Evolutionary conservation across 1,140 invertebrate genomes (phyloP), one percentile per base, ranked within the genome.

Genomic region (Ips typographus): DNA sequence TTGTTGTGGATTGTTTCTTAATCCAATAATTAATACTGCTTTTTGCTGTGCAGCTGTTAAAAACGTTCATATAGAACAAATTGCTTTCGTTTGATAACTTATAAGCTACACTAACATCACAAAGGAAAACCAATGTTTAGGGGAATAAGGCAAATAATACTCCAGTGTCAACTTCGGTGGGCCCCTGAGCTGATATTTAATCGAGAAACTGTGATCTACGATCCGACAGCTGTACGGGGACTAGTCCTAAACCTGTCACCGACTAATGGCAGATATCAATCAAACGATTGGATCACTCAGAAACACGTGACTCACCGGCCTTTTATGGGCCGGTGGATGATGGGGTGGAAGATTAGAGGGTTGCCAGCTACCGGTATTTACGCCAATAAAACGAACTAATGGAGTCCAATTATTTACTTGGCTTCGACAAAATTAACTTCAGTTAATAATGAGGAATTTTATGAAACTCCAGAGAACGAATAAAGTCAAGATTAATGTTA

Each of bases 251-350:
- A 77, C 77, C 76, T 77, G 77, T 79, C 77, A 78, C 76, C 65
- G 62, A 71, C 71, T 79, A 79, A 79, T 79, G 77, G 77, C 77
- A 79, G 76, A 77, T 79, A 79, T 79, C 77, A 76, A 79, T 79
- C 77, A 79, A 71, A 73, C 65, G 72, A 73, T 76, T 78, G 76
- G 77, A 77, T 78, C 76, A 75, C 76, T 75, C 41, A 38, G 58
- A 37, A 78, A 76, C 77, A 78, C 76, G 68, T 70, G 76, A 77
- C 72, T 77, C 76, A 77, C 75, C 71, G 62, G 63, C 49, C 62
- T 64, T 64, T 64, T 64, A 53, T 41, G 49, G 43, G 40, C 58
- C 58, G 58, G 40, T 61, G 43, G 49, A 40, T 63, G 60, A 64
- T 64, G 62, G 62, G 62, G 62, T 64, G 62, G 49, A 64, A 64